phyloP scores from a whole-genome alignment of 2,888 invertebrate genomes.

The Drosophila engyochracea region DNA sequence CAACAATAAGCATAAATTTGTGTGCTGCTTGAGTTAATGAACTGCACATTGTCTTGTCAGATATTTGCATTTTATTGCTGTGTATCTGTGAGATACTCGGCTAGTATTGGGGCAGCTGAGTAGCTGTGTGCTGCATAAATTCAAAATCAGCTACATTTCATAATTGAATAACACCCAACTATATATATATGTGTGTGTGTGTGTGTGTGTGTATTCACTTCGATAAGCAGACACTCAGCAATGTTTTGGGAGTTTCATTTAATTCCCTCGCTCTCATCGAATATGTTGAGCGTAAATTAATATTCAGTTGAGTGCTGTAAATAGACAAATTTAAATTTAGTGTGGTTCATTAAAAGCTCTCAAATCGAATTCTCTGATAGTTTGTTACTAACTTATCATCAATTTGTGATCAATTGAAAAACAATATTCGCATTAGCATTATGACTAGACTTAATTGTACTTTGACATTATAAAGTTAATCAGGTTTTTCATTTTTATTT shows the following conservation, averaged over 20 bases:
- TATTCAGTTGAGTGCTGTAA: slow-evolving; percentile 24
- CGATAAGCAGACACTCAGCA: slow-evolving; percentile 36
- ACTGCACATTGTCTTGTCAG: slow-evolving; percentile 64
- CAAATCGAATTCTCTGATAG: slow-evolving; percentile 11
- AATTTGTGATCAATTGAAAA: slow-evolving; percentile 31
- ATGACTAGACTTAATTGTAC: slow-evolving; percentile 45
- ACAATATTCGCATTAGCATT: slow-evolving; percentile 38
- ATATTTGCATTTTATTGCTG: slow-evolving; percentile 44
- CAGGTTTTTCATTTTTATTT: neutral
- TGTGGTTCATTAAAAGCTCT: slow-evolving; percentile 30
- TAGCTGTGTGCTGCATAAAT: slow-evolving; percentile 53
- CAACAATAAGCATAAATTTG: slow-evolving; percentile 61
- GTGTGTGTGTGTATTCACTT: neutral
- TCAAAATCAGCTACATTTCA: slow-evolving; percentile 71
- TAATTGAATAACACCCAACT: slow-evolving; percentile 58
- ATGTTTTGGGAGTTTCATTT: slow-evolving; percentile 1
- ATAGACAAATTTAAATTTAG: slow-evolving; percentile 52
- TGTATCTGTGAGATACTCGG: slow-evolving; percentile 13
- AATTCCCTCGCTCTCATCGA: slow-evolving; percentile 1
- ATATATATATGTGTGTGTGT: too few species aligned
- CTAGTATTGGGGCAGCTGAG: slow-evolving; percentile 2
- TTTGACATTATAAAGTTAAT: slow-evolving; percentile 44
- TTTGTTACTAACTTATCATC: slow-evolving; percentile 24
- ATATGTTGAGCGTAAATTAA: slow-evolving; percentile 18
- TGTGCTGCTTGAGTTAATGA: slow-evolving; percentile 62